Conservation (phyloP, 1,140 invertebrate genomes). For the Euura saliciscinereae region DNA sequence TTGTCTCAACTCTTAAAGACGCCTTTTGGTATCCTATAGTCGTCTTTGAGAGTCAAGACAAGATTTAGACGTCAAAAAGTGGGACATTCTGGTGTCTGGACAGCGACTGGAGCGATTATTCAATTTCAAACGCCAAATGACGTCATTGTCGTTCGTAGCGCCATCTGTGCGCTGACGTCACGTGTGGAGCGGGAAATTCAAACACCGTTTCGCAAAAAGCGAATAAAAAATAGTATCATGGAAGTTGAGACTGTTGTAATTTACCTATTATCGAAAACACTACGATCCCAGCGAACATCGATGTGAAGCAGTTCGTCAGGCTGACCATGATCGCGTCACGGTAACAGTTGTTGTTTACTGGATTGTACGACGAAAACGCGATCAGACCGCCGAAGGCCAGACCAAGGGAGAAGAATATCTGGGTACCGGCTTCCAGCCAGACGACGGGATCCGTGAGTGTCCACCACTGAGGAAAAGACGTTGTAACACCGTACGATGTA, state of each 20-base stretch:
- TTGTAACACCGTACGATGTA: background rate
- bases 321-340: conserved; percentile 94
- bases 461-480: conserved; percentile 60
- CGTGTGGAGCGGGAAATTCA: too few relatives aligned
- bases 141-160: too few relatives aligned
- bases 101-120: too few relatives aligned
- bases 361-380: conserved; percentile 95
- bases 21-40: too few relatives aligned
- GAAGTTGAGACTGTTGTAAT: background rate
- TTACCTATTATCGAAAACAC: conserved; percentile 96
- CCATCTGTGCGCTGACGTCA: too few relatives aligned
- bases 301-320: conserved; percentile 93
- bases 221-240: conserved; percentile 2
- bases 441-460: conserved; percentile 82
- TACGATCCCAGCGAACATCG: conserved; percentile 97
- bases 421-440: conserved; percentile 95
- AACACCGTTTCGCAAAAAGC: background rate
- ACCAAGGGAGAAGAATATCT: conserved; percentile 97
- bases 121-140: too few relatives aligned
- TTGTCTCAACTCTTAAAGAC: too few relatives aligned
- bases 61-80: too few relatives aligned
- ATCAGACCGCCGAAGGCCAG: conserved; percentile 94
- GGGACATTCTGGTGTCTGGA: too few relatives aligned
- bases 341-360: conserved; percentile 95
- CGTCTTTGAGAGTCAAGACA: too few relatives aligned